Conservation (phyloP, 2,888 invertebrate species). For the Parasteatoda lunata region DNA sequence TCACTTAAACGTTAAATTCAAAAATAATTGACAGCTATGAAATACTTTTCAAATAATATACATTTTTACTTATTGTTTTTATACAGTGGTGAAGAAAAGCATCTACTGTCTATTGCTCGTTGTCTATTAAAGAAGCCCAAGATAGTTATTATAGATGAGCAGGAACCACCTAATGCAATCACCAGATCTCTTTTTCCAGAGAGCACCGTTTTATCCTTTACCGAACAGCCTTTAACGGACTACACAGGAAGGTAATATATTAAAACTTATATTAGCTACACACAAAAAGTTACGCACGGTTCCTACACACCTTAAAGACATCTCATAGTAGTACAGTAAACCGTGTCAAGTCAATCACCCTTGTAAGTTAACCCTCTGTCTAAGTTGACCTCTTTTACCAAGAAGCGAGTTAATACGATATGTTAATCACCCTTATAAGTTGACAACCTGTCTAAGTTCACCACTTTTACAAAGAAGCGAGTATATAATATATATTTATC, state of each 20-base stretch:
- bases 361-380: too few relatives aligned
- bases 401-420: too few relatives aligned
- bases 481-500: too few relatives aligned
- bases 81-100: conserved; percentile 24
- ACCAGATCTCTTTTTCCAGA: conserved; percentile 22
- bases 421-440: too few relatives aligned
- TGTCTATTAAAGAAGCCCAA: conserved; percentile 41
- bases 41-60: too few relatives aligned
- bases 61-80: neutral
- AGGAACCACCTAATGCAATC: neutral
- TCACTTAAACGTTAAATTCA: too few relatives aligned
- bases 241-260: conserved; percentile 36
- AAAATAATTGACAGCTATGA: too few relatives aligned
- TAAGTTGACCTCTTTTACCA: too few relatives aligned
- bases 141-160: conserved; percentile 52
- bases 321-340: neutral
- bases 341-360: neutral
- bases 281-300: too few relatives aligned
- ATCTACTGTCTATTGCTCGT: conserved; percentile 25
- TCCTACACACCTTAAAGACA: neutral
- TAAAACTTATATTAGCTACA: too few relatives aligned
- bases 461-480: too few relatives aligned
- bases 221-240: conserved; percentile 12
- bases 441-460: too few relatives aligned
- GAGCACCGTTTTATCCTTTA: conserved; percentile 40